Conservation (phyloP, 2,888 invertebrate species). For the Petrolisthes cinctipes region DNA sequence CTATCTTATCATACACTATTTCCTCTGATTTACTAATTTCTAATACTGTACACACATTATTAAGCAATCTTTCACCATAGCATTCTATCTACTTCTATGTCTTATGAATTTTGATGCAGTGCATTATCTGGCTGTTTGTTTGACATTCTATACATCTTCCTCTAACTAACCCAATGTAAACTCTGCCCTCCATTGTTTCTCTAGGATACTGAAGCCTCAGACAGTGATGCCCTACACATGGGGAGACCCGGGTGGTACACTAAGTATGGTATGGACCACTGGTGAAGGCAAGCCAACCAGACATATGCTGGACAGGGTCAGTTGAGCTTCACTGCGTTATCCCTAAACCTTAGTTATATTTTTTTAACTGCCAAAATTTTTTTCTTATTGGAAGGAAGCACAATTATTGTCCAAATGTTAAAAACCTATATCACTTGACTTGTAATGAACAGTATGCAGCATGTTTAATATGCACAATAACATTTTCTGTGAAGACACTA, state of each 20-base stretch:
- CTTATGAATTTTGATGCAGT: too few relatives aligned
- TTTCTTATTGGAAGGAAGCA: too few relatives aligned
- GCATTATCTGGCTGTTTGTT: neutral
- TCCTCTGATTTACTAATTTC: too few relatives aligned
- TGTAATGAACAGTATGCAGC: neutral
- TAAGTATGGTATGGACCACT: constrained; percentile 72
- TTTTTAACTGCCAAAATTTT: too few relatives aligned
- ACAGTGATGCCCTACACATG: constrained; percentile 75
- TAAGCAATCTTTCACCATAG: too few relatives aligned
- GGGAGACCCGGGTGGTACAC: constrained; percentile 75
- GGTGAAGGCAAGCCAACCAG: constrained; percentile 75
- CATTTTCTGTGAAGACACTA: neutral
- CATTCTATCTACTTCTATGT: too few relatives aligned
- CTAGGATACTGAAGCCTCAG: constrained; percentile 72
- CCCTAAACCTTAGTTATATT: too few relatives aligned
- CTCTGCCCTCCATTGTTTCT: neutral
- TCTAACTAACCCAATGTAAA: neutral
- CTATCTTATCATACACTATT: too few relatives aligned
- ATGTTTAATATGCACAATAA: neutral
- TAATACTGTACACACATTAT: too few relatives aligned
- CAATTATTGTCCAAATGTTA: too few relatives aligned
- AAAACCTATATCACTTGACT: neutral
- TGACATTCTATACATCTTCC: neutral
- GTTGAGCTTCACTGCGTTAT: neutral
- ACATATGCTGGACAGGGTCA: constrained; percentile 79